Evolutionary conservation across 2,797 vertebrate species (phyloP), one percentile per base, ranked within the genome.

Genomic region (Zenarchopterus dispar): DNA sequence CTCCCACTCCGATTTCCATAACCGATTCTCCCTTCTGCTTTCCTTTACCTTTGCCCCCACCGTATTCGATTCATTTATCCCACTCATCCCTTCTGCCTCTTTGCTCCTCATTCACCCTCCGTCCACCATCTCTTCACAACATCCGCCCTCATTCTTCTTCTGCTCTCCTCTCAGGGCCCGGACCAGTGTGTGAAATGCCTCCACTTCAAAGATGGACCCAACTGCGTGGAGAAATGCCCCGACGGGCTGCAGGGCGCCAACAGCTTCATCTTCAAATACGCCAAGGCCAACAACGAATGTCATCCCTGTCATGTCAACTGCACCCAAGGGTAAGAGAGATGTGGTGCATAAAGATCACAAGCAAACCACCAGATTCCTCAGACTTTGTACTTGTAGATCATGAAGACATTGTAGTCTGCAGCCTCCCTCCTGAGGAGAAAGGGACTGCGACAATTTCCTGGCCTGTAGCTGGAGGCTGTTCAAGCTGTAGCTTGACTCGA

Each of bases 261-360:
- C 88, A 96, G 97, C 82, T 97, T 99, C 84, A 98, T 99, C 85
- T 99, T 98, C 91, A 99, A 99, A 85, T 98, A 96, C 0, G 96
- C 97, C 0, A 96, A 99, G 80, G 94, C 94, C 85, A 96, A 98
- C 81, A 96, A 93, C 41, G 97, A 97, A 84, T 99, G 97, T 70
- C 97, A 95, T 23, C 97, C 96, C 0, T 99, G 97, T 75, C 97
- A 99, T 19, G 92, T 94, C 18, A 99, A 99, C 93, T 99, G 97
- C 89, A 97, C 96, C 44, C 96, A 98, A 75, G 97, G 97, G 97
- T 99, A 92, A 94, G 97, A 64, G 16, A 22, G 8, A 8, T 22
- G 13, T 21, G 57, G 41, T 63, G 6, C 58, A 26, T 48, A 7
- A 22, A 76, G 31, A 67, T 24, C 33, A 10, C 13, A 36, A 36